Evolutionary conservation across 2,797 vertebrate species (phyloP), one percentile per base, ranked within the genome.

Genomic region (Spinus olivaceus): DNA sequence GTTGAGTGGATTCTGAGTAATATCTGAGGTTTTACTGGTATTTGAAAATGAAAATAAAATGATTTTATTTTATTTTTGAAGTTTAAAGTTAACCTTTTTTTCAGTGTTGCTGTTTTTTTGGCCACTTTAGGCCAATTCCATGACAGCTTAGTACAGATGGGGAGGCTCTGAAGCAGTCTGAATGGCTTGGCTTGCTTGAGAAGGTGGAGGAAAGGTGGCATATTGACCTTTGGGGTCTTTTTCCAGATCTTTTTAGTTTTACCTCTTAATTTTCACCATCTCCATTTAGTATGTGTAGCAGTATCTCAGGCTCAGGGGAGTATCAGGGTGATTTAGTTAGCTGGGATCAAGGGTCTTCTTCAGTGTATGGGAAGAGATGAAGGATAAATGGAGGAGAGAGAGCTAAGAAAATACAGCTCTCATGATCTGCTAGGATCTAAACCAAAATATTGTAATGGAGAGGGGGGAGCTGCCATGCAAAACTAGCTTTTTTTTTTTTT

Each of bases 61-160:
- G 0, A 3, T 39, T 71, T 23, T 0, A 2, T 39, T 77, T 23
- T 37, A 21, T 47, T 53, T 60, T 44, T 63, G 1, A 24, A 59
- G 16, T 39, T 80, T 16, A 18, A 25, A 28, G 3, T 7, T 35
- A 30, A 61, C 22, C 6, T 59, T 80, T 12, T 12, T 77, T 94
- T 61, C 5, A 10, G 0, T 20, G 23, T 12, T 79, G 5, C 32
- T 76, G 4, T 3, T 41, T 37, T 54, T 5, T 20, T 74, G 53
- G 39, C 9, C 5, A 2, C 21, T 72, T 57, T 4, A 23, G 51
- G 59, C 3, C 0, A 18, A 66, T 53, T 27, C 60, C 12, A 7
- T 64, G 25, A 3, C 15, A 69, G 30, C 19, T 83, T 24, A 24
- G 20, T 8, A 21, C 35, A 73, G 66, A 24, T 5, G 12, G 23